Evolutionary conservation across 1,140 invertebrate species (phyloP), one percentile per base, ranked within the genome.

Genomic region (Lucilia sericata): DNA sequence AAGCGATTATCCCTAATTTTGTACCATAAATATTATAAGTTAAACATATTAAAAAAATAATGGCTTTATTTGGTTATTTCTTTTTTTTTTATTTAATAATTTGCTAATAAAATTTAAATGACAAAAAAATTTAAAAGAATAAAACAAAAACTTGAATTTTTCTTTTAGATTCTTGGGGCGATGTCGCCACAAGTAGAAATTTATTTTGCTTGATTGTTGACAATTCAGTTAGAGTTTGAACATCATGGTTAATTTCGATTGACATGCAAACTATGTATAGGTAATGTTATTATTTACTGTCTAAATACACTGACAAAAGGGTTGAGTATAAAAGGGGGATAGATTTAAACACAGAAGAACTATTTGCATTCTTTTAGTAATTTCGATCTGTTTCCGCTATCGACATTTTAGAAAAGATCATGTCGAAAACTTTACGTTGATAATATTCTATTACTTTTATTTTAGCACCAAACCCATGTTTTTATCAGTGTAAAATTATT

Each of bases 101-200:
- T 55, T 55, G 51, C 12, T 55, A 55, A 55, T 75, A 75, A 75
- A 14, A 75, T 75, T 14, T 75, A 25, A 42, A 42, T 10, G 42
- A 42, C 42, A 42, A 42, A 7, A 42, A 42, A 42, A 8, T 3
- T 42, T 42, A 8, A 5, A 19, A 21, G 17, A 21, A 74, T 30
- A 17, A 42, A 42, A 76, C 36, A 76, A 76, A 42, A 42, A 42
- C 74, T 42, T 19, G 5, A 21, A 74, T 42, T 14, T 42, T 55
- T 30, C 25, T 5, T 55, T 55, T 76, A 5, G 34, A 76, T 76
- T 76, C 74, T 76, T 76, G 30, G 17, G 65, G 65, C 21, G 65
- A 70, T 70, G 65, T 70, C 65, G 10, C 65, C 65, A 70, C 65
- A 60, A 60, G 65, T 21, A 21, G 19, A 21, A 70, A 70, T 3